Evolutionary conservation across 1,140 invertebrate genomes (phyloP), one percentile per base, ranked within the genome.

Genomic region (Meloidogyne hapla): DNA sequence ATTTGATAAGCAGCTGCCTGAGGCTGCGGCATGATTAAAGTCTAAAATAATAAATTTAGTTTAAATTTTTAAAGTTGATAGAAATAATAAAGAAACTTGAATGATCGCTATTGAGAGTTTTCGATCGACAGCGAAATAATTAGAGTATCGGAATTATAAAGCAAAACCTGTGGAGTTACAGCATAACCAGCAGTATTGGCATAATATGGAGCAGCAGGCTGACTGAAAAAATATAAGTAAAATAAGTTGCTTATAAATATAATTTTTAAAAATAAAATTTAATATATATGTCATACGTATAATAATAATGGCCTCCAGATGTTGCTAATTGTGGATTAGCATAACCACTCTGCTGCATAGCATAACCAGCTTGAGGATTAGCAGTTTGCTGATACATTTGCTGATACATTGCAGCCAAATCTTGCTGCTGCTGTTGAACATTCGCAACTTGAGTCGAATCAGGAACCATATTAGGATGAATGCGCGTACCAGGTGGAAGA

Each of bases 271-370:
- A 33, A 33, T 33, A 33, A 6, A 33, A 33, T n/a, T n/a, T n/a
- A n/a, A n/a, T n/a, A n/a, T n/a, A n/a, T n/a, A n/a, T 33, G 33
- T 0, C 33, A 6, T 33, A 33, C 33, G n/a, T n/a, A 56, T 56
- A 56, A 18, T n/a, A n/a, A 56, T 56, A 56, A n/a, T 56, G n/a
- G 48, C 48, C 48, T 56, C 48, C 48, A 56, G 48, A 56, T n/a
- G 48, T 56, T 56, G 48, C 48, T 21, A 56, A 21, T 21, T 56
- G 48, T 56, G 18, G 48, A 56, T 56, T 56, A n/a, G 48, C 18
- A 56, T n/a, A 56, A 5, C 48, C 48, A 56, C 48, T 21, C 18
- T 18, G 18, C 18, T 56, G 48, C 48, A 56, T n/a, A n/a, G 48
- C 18, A 21, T n/a, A 56, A n/a, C 48, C n/a, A 56, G 48, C 1